Conservation (phyloP, 2,113 vertebrate genomes). For the Lagopus muta region DNA sequence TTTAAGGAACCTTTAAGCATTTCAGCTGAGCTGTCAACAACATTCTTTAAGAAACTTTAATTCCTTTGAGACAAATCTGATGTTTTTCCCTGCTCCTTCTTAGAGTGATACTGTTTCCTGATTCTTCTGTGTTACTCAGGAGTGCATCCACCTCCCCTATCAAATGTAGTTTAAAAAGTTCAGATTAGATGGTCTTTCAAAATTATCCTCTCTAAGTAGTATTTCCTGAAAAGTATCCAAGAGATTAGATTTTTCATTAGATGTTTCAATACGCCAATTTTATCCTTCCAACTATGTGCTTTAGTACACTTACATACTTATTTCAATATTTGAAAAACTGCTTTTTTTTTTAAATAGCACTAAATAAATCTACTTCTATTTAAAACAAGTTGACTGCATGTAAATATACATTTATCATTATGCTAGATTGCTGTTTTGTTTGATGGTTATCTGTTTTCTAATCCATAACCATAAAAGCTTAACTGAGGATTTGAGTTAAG, state of each 20-base stretch:
- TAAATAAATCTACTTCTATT: not conserved
- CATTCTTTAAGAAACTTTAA: too few relatives aligned
- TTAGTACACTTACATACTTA: not conserved
- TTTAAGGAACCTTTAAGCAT: too few relatives aligned
- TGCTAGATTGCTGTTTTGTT: not conserved
- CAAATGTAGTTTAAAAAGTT: too few relatives aligned
- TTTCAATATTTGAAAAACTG: not conserved
- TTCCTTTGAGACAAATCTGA: too few relatives aligned
- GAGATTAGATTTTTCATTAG: not conserved
- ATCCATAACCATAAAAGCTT: not conserved
- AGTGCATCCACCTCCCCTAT: too few relatives aligned
- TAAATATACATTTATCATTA: not conserved
- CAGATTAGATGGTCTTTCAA: not conserved
- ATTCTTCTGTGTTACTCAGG: too few relatives aligned
- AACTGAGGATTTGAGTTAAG: not conserved
- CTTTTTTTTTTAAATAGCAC: not conserved
- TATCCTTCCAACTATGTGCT: not conserved
- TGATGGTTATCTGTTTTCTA: not conserved
- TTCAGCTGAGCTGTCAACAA: too few relatives aligned
- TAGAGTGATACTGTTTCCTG: too few relatives aligned
- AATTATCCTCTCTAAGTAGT: not conserved
- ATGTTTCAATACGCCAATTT: not conserved
- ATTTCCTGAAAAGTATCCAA: not conserved
- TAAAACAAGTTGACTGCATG: not conserved
- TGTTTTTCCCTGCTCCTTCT: too few relatives aligned